Base-by-base conservation (phyloP, 2,113 vertebrate genomes). In the Ovibos moschatus region DNA sequence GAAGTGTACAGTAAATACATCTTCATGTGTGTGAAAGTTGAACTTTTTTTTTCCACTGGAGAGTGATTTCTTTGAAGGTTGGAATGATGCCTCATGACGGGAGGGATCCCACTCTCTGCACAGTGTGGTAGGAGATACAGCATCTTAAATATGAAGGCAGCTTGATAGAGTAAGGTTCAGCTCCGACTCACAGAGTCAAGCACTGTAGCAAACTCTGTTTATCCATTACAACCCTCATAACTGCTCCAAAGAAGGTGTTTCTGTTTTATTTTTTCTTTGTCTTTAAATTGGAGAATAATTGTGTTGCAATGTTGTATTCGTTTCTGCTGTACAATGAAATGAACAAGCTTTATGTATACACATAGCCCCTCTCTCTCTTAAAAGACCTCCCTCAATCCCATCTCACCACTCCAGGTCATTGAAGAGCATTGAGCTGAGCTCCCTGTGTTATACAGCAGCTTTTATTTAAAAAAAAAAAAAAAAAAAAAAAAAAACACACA, bases 51-150 rank as follows among this genome's bases (percentile, higher is more conserved):
- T 43, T 2, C 43, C 51, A 83, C 21, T 28, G 83, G 11, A 57
- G 6, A 51, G 51, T 71, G 23, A 86, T 28, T 93, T 47, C 27
- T 84, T 71, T 71, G 74, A 86, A 53, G 33, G 9, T 17, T 82
- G 7, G 5, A 62, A 33, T 40, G 14, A 93, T 21, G 21, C 2
- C 51, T 64, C 47, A 51, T 47, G n/a, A n/a, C 17, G 47, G 23
- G n/a, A 87, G 10, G 28, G 17, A 45, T 17, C 28, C 12, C 2
- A 2, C 5, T 0, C 47, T 33, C 17, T 30, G 9, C 7, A 60
- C 14, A 78, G 4, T 0, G 16, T 0, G 17, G 13, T 13, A 1
- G 5, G n/a, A 15, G 12, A 33, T 4, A 25, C 2, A 79, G 62
- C 86, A 36, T 25, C 0, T 1, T 30, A 14, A 33, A 28, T 33